Evolutionary conservation across 2,113 vertebrate species (phyloP), one percentile per base, ranked within the genome.

Genomic region (Odobenus rosmarus): DNA sequence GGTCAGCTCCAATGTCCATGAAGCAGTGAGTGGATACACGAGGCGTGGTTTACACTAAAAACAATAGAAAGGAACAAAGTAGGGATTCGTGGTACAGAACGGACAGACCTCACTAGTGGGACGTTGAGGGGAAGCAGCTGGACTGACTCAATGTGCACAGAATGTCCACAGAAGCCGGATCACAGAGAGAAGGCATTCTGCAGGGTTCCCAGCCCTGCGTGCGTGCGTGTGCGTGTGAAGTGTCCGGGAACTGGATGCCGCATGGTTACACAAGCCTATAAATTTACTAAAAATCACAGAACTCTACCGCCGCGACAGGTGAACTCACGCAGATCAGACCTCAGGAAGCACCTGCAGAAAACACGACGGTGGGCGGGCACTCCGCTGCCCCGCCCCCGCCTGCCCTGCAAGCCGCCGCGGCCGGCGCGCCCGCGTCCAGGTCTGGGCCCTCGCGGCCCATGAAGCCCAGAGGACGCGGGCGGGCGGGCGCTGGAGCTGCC

Each of bases 81-180:
- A 42, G 51, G 18, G 26, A 39, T 19, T 7, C 15, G 0, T 12
- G 67, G 67, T 13, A 13, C 14, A 8, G 28, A 7, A 55, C 5
- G 24, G n/a, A 39, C 0, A 5, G 64, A 1, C 85, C 14, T 53
- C 31, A 4, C 1, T 0, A 21, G 69, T 4, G 19, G 69, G 69
- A 11, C 10, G 26, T 28, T 14, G 61, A 28, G 21, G 8, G 8
- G 28, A 12, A 13, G 26, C 61, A 12, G 69, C 69, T 3, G 69
- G 16, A n/a, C 33, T 19, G 67, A 21, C 18, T 21, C n/a, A 0
- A 4, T 19, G n/a, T 8, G 18, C n/a, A 21, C 69, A 4, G 8
- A 57, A 23, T 1, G 26, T 23, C 86, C 51, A 14, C 51, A 28
- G 72, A 31, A 88, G 51, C 13, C n/a, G 19, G 36, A n/a, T 6